Evolutionary conservation across 2,888 invertebrate species (phyloP).

Genomic region (Colostygia pectinataria): DNA sequence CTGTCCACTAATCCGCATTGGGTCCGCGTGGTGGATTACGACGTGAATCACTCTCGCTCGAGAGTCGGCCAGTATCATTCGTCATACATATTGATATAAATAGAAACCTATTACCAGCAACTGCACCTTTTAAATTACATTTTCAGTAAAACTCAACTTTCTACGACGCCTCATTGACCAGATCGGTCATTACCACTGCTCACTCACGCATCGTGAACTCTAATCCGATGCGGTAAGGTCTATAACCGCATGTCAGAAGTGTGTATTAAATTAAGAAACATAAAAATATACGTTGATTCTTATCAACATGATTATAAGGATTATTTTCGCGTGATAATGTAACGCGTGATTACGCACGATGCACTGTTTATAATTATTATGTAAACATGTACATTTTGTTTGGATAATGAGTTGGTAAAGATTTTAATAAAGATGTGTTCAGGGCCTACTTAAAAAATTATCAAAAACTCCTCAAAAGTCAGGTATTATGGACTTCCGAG

Average conservation of each 20-base stretch:
- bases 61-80: too few species aligned
- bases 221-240: background rate
- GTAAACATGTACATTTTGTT: background rate
- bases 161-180: constrained; percentile 43
- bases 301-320: constrained; percentile 6
- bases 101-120: constrained; percentile 8
- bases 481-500: too few species aligned
- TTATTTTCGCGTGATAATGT: constrained; percentile 6
- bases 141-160: constrained; percentile 19
- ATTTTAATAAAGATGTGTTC: too few species aligned
- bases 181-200: constrained; percentile 44
- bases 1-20: too few species aligned
- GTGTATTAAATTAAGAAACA: background rate
- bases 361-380: background rate
- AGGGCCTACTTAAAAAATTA: too few species aligned
- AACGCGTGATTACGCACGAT: constrained; percentile 3
- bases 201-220: constrained; percentile 3
- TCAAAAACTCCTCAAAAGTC: too few species aligned
- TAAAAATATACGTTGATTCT: background rate
- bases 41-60: too few species aligned
- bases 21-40: too few species aligned
- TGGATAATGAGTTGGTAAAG: too few species aligned
- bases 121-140: constrained; percentile 10
- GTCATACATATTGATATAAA: background rate
- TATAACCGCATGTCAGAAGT: background rate